Evolutionary conservation across 2,888 invertebrate species (phyloP).

Genomic region (Chymomyza procnemis): DNA sequence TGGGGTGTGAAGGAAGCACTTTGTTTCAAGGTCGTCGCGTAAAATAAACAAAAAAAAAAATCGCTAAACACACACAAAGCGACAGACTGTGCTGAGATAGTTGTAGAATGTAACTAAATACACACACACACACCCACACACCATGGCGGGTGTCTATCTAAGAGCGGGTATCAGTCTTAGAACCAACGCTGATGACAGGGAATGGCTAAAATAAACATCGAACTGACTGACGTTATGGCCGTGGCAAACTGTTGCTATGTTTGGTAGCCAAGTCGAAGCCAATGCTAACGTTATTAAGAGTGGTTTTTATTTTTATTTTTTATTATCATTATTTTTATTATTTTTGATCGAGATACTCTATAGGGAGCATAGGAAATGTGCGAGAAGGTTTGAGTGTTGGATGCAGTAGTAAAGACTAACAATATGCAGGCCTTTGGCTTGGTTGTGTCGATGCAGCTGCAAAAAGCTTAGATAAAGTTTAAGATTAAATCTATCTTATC

Average conservation of each 20-base stretch:
- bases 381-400: too few relatives aligned
- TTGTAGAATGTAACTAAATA: neutral
- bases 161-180: neutral
- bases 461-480: too few relatives aligned
- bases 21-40: conserved; percentile 19
- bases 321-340: too few relatives aligned
- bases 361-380: too few relatives aligned
- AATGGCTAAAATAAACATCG: neutral
- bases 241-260: conserved; percentile 21
- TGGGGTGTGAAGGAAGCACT: too few relatives aligned
- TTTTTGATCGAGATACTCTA: too few relatives aligned
- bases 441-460: too few relatives aligned
- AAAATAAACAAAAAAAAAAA: neutral
- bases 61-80: neutral
- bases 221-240: neutral
- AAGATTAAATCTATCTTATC: too few relatives aligned
- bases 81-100: neutral
- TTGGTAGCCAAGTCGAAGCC: neutral
- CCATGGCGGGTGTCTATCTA: neutral
- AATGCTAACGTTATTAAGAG: neutral
- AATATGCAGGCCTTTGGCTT: too few relatives aligned
- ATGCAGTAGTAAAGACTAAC: too few relatives aligned
- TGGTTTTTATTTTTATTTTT: conserved; percentile 7
- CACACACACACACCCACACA: conserved; percentile 17
- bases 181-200: neutral